phyloP scores from a whole-genome alignment of 2,797 vertebrate species.

The Podarcis lilfordi region DNA sequence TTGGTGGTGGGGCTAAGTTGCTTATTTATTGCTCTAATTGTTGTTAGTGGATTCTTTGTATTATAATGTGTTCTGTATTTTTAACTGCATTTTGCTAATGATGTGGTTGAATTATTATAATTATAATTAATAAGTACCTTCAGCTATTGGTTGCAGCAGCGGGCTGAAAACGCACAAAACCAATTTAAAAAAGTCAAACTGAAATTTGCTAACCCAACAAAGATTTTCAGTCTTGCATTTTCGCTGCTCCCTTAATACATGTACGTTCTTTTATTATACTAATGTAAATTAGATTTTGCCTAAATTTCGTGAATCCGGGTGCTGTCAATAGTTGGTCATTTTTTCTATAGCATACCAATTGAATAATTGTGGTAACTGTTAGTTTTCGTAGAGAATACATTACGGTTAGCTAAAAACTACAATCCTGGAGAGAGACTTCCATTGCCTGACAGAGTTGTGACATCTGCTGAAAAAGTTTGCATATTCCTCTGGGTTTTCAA shows the following conservation, averaged over 20 bases:
- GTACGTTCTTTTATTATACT: constrained; percentile 10
- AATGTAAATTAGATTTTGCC: constrained; percentile 28
- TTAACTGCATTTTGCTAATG: neutral
- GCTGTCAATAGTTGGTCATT: neutral
- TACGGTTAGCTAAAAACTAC: neutral
- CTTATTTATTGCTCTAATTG: neutral
- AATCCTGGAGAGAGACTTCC: neutral
- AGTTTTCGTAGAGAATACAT: neutral
- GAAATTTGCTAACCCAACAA: constrained; percentile 47
- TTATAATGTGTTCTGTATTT: neutral
- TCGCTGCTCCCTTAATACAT: constrained; percentile 20
- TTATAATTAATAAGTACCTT: neutral
- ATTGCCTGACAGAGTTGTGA: neutral
- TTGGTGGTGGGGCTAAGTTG: neutral
- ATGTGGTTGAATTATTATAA: neutral
- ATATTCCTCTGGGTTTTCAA: neutral
- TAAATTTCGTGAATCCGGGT: neutral
- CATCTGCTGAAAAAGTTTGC: neutral
- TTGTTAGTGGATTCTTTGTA: neutral
- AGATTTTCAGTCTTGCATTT: constrained; percentile 14
- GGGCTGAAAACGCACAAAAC: neutral
- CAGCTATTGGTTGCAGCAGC: neutral
- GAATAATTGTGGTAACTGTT: neutral
- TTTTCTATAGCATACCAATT: neutral
- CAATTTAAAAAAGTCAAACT: constrained; percentile 8